Evolutionary conservation across 37 sponge, comb jelly and placozoan species (phyloP).

Genomic region (Lycopodina hypogea): DNA sequence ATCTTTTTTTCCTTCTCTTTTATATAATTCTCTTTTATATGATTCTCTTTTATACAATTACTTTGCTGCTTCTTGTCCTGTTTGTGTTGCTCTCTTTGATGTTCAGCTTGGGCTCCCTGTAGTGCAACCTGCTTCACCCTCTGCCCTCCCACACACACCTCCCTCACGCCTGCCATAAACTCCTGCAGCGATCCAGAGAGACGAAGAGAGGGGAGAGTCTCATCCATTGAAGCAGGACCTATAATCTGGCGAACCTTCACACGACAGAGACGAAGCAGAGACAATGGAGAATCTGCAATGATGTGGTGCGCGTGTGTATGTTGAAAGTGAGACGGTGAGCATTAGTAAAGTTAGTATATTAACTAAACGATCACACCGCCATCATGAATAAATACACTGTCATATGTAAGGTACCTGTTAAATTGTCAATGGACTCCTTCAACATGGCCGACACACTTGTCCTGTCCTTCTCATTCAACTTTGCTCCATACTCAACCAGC

Average conservation of each 20-base stretch:
- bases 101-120: not conserved
- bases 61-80: too few relatives aligned
- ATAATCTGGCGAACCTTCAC: constrained; percentile 28
- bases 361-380: not conserved
- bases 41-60: too few relatives aligned
- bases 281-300: constrained; percentile 26
- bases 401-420: constrained; percentile 9
- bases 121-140: constrained; percentile 26
- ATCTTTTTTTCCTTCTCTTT: too few relatives aligned
- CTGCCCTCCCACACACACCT: constrained; percentile 11
- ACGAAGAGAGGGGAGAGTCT: not conserved
- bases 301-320: too few relatives aligned
- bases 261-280: constrained; percentile 29
- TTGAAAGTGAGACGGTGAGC: not conserved
- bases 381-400: not conserved
- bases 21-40: too few relatives aligned
- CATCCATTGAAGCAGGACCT: constrained; percentile 13
- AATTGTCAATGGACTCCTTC: constrained; percentile 3
- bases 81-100: too few relatives aligned
- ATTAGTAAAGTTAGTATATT: not conserved
- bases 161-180: constrained; percentile 10
- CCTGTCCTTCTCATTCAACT: constrained; percentile 27
- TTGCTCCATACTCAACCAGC: constrained; percentile 67
- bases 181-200: constrained; percentile 5
- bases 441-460: not conserved